These are phyloP conservation scores for Antheraea mylitta DNA, from an alignment of 1,140 invertebrate genomes.

Conservation along the genomic window DNA sequence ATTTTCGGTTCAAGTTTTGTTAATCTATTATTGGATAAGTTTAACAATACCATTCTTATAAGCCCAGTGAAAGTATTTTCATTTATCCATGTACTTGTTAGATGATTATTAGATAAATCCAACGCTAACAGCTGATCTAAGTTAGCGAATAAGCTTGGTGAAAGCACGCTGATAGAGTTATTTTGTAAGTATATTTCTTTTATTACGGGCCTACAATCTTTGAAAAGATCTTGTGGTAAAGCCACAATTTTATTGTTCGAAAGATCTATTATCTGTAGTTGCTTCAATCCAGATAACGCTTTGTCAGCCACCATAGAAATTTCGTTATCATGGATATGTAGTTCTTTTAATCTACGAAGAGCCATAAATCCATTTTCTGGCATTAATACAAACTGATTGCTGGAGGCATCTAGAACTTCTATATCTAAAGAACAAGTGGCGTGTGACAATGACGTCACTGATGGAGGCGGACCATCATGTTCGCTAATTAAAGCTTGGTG, in stretches of 20 bases:
- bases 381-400: constrained; percentile 90
- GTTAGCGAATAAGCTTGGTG: constrained; percentile 89
- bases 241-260: constrained; percentile 93
- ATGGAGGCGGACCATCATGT: constrained; percentile 65
- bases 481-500: constrained; percentile 83
- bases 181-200: constrained; percentile 93
- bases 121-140: constrained; percentile 91
- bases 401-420: constrained; percentile 90
- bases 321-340: constrained; percentile 91
- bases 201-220: constrained; percentile 86
- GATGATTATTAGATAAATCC: constrained; percentile 92
- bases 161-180: constrained; percentile 91
- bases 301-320: constrained; percentile 91
- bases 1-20: constrained; percentile 88
- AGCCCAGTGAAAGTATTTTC: constrained; percentile 91
- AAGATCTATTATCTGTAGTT: constrained; percentile 89
- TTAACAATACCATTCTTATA: constrained; percentile 90
- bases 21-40: constrained; percentile 91
- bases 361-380: constrained; percentile 89
- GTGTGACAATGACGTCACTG: constrained; percentile 60
- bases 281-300: constrained; percentile 87
- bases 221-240: constrained; percentile 90
- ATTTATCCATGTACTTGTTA: constrained; percentile 91
- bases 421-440: constrained; percentile 87
- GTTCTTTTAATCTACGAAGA: constrained; percentile 85